Conservation (phyloP, 1,140 invertebrate species). For the Conopomorpha cramerella region DNA sequence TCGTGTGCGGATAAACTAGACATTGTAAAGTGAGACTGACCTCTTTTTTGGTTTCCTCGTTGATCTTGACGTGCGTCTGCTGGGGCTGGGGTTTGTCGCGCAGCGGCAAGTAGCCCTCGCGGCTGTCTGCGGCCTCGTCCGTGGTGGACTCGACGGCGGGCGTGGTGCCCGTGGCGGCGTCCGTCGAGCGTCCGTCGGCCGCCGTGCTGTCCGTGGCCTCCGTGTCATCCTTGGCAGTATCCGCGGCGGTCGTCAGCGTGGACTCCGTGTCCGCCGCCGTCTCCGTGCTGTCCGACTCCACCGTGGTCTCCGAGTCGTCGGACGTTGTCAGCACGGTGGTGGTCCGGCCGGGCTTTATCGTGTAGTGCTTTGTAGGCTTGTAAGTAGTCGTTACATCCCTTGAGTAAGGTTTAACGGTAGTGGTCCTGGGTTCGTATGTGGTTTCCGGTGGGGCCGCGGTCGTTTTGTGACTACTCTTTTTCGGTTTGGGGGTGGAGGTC, state of each 20-base stretch:
- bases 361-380: constrained; percentile 49
- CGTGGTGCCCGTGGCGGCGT: constrained; percentile 26
- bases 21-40: constrained; percentile 34
- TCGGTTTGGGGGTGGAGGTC: constrained; percentile 32
- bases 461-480: constrained; percentile 28
- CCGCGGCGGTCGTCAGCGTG: constrained; percentile 25
- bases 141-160: constrained; percentile 30
- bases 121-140: constrained; percentile 42
- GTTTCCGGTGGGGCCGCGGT: constrained; percentile 16
- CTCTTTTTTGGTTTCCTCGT: constrained; percentile 58
- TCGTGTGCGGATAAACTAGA: too few relatives aligned
- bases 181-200: constrained; percentile 30
- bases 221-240: constrained; percentile 29
- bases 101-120: constrained; percentile 51
- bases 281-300: constrained; percentile 35
- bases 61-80: constrained; percentile 53
- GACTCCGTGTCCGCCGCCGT: constrained; percentile 33
- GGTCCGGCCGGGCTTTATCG: constrained; percentile 38
- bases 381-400: constrained; percentile 25
- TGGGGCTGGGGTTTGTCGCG: constrained; percentile 49
- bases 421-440: constrained; percentile 28
- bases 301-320: constrained; percentile 37
- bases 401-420: constrained; percentile 8
- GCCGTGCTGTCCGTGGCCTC: constrained; percentile 25
- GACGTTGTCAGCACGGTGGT: constrained; percentile 30